A percentile compares a stretch with the other conserved stretches of the same genome.
Conservation (phyloP, 2,797 vertebrate genomes). For the Lutjanus argentimaculatus region DNA sequence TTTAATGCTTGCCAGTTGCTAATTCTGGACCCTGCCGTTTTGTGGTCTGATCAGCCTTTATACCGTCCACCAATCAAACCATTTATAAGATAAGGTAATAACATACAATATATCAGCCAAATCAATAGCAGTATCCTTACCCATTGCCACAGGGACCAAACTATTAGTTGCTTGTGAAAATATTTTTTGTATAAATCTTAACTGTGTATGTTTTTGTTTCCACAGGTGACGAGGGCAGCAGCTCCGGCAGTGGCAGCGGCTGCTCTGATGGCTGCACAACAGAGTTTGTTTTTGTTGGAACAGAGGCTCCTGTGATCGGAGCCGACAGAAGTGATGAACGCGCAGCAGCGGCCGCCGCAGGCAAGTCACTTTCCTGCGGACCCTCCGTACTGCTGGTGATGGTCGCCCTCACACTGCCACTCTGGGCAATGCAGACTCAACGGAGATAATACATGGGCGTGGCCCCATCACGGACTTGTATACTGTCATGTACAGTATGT, state of each 20-base stretch:
- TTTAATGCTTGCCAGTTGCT: too few relatives aligned
- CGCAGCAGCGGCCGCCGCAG: conserved; percentile 83
- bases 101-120: too few relatives aligned
- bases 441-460: conserved; percentile 93
- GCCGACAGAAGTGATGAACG: conserved; percentile 91
- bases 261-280: conserved; percentile 95
- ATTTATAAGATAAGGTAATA: too few relatives aligned
- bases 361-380: conserved; percentile 62
- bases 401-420: conserved; percentile 73
- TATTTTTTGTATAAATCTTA: conserved; percentile 10
- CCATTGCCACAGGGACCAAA: background rate
- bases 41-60: too few relatives aligned
- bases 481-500: conserved; percentile 67
- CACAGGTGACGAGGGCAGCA: conserved; percentile 94
- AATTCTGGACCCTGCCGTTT: too few relatives aligned
- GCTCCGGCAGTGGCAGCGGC: conserved; percentile 95
- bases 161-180: background rate
- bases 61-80: too few relatives aligned
- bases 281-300: conserved; percentile 91
- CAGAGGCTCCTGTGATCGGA: conserved; percentile 89
- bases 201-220: conserved; percentile 33
- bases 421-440: conserved; percentile 86
- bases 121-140: too few relatives aligned
- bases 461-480: conserved; percentile 59
- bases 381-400: conserved; percentile 81